Evolutionary conservation across 2,113 vertebrate genomes (phyloP), one percentile per base, ranked within the genome.

Genomic region (Eretmochelys imbricata): DNA sequence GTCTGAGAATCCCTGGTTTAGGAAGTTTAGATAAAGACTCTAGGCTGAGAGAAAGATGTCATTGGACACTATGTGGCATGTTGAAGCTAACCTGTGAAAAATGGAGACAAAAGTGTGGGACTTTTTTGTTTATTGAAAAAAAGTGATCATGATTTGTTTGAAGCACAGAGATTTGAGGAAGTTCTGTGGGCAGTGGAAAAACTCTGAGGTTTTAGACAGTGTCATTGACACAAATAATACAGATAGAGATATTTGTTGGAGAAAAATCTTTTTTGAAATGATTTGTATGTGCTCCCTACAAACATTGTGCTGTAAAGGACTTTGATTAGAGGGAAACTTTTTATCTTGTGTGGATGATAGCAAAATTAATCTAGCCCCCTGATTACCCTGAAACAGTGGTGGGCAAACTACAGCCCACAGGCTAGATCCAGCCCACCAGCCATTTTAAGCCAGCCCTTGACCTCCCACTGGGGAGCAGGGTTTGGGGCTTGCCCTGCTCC

Each of bases 211-310:
- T 93, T 93, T 84, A 49, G 49, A 27, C 85, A 69, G 62, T 42
- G 42, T 62, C 80, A 76, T 69, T 86, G 90, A 51, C 93, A 8
- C 1, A 84, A 88, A 49, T 5, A 13, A 42, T 69, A 49, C 75
- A 86, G 80, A 85, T 85, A 69, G 13, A 51, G 13, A 51, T 59
- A 87, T 69, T 1, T 0, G 46, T 25, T 27, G 24, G 22, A 46
- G 86, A 88, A 93, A 95, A 55, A 80, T 57, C 80, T 87, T 91
- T 76, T 87, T 85, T 53, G 27, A 89, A 96, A 46, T n/a, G 90
- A 9, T 50, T 49, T 85, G 49, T 75, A 1, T 59, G 76, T 50
- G 42, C 84, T 85, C 83, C 57, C 65, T 90, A 84, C 80, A 90
- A 96, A 31, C 42, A 59, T 24, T 76, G 51, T 86, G 9, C 19